These are phyloP conservation scores for Odontothrips loti DNA, from an alignment of 2,888 invertebrate genomes.

Conservation along the genomic window DNA sequence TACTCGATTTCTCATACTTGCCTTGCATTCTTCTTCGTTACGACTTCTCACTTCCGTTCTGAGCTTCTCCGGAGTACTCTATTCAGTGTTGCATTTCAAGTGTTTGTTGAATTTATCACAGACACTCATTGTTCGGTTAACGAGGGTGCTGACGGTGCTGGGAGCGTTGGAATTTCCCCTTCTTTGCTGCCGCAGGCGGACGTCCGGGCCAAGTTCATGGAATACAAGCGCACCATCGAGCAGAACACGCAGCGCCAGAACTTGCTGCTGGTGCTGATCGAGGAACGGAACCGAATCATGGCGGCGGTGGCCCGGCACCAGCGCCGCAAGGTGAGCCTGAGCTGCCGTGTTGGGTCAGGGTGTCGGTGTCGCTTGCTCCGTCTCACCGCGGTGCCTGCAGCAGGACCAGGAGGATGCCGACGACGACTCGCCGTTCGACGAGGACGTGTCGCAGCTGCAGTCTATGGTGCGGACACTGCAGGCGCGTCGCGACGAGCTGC, in stretches of 20 bases:
- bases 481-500: constrained; percentile 7
- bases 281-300: not conserved
- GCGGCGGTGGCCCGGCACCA: not conserved
- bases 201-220: constrained; percentile 9
- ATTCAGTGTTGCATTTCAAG: no score
- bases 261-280: constrained; percentile 3
- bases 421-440: not conserved
- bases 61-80: no score
- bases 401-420: not conserved
- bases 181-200: not conserved
- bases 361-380: no score
- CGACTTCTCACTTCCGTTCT: no score
- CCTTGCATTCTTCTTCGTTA: no score
- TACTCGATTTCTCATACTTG: no score
- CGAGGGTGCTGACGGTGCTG: no score
- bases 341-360: not conserved
- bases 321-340: not conserved
- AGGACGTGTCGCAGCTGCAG: not conserved
- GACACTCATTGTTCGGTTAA: no score
- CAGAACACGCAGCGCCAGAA: constrained; percentile 11
- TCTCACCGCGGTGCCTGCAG: no score
- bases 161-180: not conserved
- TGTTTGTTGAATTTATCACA: no score
- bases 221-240: constrained; percentile 17
- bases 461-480: not conserved